Percentiles rank a stretch among this genome's conserved stretches.
Conservation (phyloP, 2,113 vertebrate species). For the Setophaga kirtlandii region DNA sequence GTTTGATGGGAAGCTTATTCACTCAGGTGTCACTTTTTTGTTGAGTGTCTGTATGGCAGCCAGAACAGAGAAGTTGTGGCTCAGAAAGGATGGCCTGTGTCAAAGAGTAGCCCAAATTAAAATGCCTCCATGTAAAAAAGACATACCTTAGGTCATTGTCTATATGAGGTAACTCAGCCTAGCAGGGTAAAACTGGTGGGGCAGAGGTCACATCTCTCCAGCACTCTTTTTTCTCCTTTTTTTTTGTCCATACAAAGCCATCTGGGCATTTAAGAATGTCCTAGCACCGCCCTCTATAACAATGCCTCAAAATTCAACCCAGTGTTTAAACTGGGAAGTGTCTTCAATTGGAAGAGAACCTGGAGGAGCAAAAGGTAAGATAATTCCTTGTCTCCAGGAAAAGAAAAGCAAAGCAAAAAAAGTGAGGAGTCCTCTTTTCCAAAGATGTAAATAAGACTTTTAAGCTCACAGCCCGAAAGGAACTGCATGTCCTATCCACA, state of each 20-base stretch:
- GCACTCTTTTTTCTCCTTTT: not conserved
- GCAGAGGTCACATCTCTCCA: not conserved
- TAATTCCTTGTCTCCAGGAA: not conserved
- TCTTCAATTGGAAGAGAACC: not conserved
- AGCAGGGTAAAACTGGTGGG: not conserved
- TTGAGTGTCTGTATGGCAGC: not conserved
- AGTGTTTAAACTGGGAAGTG: not conserved
- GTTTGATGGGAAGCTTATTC: not conserved
- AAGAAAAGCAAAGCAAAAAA: not conserved
- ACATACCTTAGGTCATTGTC: not conserved
- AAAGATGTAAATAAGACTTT: not conserved
- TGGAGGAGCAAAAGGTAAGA: not conserved
- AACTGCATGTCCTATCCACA: not conserved
- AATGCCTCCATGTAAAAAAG: not conserved
- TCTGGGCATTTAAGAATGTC: not conserved
- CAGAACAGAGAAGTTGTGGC: rapidly evolving
- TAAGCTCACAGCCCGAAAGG: not conserved
- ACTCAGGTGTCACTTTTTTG: not conserved
- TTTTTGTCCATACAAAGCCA: not conserved
- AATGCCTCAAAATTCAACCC: not conserved
- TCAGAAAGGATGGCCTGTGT: not conserved
- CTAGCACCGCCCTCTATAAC: not conserved
- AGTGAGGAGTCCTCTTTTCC: not conserved
- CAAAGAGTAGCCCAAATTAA: not conserved
- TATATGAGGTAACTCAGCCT: not conserved